Conservation (phyloP, 2,888 invertebrate species). For the Apoderus coryli region DNA sequence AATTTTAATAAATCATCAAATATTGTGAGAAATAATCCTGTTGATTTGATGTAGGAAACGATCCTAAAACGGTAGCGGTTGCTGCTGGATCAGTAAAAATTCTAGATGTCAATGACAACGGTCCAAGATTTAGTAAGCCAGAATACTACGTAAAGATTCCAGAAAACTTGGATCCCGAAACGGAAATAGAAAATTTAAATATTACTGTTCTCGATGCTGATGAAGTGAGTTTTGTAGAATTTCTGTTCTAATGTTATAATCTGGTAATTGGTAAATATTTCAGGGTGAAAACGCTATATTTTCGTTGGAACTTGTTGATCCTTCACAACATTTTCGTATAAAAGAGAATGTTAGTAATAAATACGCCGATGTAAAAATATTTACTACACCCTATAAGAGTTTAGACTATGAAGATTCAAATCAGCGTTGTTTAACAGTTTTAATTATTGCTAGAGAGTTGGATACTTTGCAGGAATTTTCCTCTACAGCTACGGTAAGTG, state of each 20-base stretch:
- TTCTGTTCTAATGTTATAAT: too few species aligned
- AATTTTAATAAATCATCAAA: too few species aligned
- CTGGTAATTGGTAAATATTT: too few species aligned
- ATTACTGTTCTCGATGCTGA: constrained; percentile 80
- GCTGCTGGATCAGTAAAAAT: constrained; percentile 71
- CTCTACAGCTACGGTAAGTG: constrained; percentile 74
- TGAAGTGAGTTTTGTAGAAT: constrained; percentile 58
- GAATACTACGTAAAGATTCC: constrained; percentile 70
- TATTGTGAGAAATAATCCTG: too few species aligned
- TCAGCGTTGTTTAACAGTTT: constrained; percentile 76
- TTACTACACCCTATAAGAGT: constrained; percentile 61
- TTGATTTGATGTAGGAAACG: too few species aligned
- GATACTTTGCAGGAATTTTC: constrained; percentile 61
- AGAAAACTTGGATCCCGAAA: constrained; percentile 69
- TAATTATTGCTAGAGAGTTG: constrained; percentile 74
- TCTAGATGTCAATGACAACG: constrained; percentile 79
- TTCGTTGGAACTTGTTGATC: constrained; percentile 61
- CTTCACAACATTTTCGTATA: constrained; percentile 68
- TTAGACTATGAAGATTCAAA: constrained; percentile 86
- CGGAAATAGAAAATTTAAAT: constrained; percentile 65
- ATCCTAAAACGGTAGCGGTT: constrained; percentile 50
- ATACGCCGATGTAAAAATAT: constrained; percentile 66
- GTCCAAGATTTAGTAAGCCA: constrained; percentile 66
- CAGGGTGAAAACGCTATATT: constrained; percentile 77
- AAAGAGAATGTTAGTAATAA: constrained; percentile 70